Conservation (phyloP, 2,797 vertebrate genomes). For the Lacerta viridis region DNA sequence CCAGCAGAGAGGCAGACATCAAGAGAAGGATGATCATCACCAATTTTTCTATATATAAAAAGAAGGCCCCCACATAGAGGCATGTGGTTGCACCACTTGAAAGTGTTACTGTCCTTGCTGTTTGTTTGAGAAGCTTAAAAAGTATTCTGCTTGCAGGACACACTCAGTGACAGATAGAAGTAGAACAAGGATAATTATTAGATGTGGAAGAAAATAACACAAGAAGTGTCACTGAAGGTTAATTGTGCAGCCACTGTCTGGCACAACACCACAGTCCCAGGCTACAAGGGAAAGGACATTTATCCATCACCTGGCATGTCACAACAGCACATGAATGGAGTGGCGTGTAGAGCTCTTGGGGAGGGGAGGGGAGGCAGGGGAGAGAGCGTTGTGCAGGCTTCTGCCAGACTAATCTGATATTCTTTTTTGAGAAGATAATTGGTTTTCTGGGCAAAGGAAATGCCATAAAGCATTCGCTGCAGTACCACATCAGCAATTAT, state of each 20-base stretch:
- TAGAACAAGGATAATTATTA: constrained; percentile 15
- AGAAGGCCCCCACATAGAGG: not conserved
- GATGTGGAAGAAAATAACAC: not conserved
- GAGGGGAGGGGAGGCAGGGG: too few relatives aligned
- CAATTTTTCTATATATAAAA: not conserved
- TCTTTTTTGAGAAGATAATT: constrained; percentile 17
- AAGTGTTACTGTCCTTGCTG: not conserved
- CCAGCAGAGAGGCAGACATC: not conserved
- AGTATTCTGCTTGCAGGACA: constrained; percentile 1
- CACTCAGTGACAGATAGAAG: not conserved
- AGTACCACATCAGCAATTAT: constrained; percentile 10
- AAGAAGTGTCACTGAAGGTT: not conserved
- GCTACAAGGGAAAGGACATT: not conserved
- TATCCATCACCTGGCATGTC: not conserved
- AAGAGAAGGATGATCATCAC: not conserved
- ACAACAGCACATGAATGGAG: constrained; percentile 15
- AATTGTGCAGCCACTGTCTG: not conserved
- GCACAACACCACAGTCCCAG: not conserved
- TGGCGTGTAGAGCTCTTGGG: not conserved
- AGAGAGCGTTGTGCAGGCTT: not conserved
- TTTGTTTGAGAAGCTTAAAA: not conserved
- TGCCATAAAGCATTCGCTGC: constrained; percentile 18
- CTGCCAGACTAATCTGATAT: constrained; percentile 13
- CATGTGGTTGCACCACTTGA: not conserved
- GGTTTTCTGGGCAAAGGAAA: constrained; percentile 19